These are phyloP conservation scores for Cervus canadensis DNA, from an alignment of 2,113 vertebrate species.

Conservation along the genomic window DNA sequence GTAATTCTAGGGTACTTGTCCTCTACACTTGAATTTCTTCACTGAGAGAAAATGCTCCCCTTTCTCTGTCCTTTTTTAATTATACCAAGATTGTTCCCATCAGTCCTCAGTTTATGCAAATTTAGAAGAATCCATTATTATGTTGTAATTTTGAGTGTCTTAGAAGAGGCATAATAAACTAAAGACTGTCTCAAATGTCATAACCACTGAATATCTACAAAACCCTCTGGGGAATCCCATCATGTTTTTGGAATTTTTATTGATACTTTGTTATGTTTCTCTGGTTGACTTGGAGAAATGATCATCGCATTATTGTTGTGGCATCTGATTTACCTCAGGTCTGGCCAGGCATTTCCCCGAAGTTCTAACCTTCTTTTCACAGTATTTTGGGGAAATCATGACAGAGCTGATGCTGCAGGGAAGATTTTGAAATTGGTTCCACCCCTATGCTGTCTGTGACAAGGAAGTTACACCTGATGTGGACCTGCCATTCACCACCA, in stretches of 20 bases:
- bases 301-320: neutral
- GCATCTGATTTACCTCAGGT: neutral
- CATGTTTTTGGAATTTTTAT: conserved; percentile 37
- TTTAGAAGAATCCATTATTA: conserved; percentile 64
- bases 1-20: neutral
- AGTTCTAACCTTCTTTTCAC: neutral
- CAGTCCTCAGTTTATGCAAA: conserved; percentile 49
- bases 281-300: conserved; percentile 26
- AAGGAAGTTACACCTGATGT: neutral
- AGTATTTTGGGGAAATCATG: neutral
- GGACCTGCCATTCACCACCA: neutral
- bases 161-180: conserved; percentile 61
- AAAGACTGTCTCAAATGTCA: conserved; percentile 53
- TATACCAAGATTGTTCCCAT: neutral
- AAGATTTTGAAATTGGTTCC: neutral
- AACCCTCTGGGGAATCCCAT: conserved; percentile 39
- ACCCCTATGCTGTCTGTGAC: neutral
- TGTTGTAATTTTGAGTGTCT: conserved; percentile 46
- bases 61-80: neutral
- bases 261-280: conserved; percentile 30
- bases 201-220: conserved; percentile 41
- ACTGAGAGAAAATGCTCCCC: neutral
- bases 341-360: neutral
- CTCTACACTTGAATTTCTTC: accelerated
- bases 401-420: neutral